Conservation (phyloP, 2,888 invertebrate species). For the Folsomia manolachei region DNA sequence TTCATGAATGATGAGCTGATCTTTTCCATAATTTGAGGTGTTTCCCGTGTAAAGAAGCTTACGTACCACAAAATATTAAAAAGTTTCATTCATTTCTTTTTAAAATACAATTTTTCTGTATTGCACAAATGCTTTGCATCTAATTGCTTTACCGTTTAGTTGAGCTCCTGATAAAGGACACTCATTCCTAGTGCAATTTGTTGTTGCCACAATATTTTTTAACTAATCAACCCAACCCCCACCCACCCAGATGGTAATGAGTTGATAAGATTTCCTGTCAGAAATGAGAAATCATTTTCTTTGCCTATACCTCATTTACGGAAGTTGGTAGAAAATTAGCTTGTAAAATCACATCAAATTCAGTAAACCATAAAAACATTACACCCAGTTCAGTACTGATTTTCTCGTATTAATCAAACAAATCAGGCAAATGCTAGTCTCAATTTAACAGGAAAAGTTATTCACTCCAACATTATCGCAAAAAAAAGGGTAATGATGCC, state of each 20-base stretch:
- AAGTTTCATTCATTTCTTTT: too few relatives aligned
- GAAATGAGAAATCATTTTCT: conserved; percentile 5
- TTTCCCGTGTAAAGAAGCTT: too few relatives aligned
- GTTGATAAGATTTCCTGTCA: conserved; percentile 11
- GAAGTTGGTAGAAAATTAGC: background rate
- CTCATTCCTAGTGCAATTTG: too few relatives aligned
- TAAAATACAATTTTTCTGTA: too few relatives aligned
- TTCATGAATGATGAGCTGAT: too few relatives aligned
- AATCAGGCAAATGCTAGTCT: background rate
- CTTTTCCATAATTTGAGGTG: too few relatives aligned
- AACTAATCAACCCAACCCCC: background rate
- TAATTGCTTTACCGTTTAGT: too few relatives aligned
- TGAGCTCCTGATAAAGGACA: too few relatives aligned
- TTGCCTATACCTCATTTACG: background rate
- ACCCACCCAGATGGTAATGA: conserved; percentile 4
- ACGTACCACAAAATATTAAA: too few relatives aligned
- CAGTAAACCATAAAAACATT: background rate
- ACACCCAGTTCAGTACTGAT: background rate
- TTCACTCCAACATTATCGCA: background rate
- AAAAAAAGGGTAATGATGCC: background rate
- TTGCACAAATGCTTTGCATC: too few relatives aligned
- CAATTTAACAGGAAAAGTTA: background rate
- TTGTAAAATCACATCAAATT: background rate
- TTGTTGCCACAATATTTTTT: background rate
- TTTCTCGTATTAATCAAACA: background rate